Percentiles rank a stretch among this genome's conserved stretches.
Evolutionary conservation across 2,113 vertebrate genomes (phyloP).

Genomic region (Orycteropus afer): DNA sequence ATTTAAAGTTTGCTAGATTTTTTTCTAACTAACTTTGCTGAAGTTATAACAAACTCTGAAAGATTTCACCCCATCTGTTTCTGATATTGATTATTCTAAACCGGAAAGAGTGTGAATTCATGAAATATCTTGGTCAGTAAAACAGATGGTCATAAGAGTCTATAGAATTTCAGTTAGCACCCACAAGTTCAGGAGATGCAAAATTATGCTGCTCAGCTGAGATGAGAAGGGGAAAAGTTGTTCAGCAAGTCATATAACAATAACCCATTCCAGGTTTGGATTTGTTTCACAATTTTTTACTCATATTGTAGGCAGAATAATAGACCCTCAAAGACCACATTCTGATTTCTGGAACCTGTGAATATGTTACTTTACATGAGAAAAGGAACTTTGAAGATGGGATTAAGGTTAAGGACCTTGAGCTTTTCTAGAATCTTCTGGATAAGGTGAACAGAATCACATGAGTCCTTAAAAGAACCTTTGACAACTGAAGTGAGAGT

Average conservation of each 20-base stretch:
- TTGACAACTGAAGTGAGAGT: neutral
- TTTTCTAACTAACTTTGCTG: slow-evolving; percentile 63
- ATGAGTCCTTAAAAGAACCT: neutral
- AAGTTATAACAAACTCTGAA: slow-evolving; percentile 63
- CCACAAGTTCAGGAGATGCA: slow-evolving; percentile 59
- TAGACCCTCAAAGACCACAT: neutral
- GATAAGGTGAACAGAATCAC: neutral
- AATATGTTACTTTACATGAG: neutral
- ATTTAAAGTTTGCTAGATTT: slow-evolving; percentile 70
- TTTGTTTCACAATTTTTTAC: neutral
- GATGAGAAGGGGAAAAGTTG: slow-evolving; percentile 53
- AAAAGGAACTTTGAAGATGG: neutral
- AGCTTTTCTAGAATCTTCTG: neutral
- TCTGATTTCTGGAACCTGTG: slow-evolving; percentile 4
- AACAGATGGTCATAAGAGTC: slow-evolving; percentile 72
- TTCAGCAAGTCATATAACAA: slow-evolving; percentile 53
- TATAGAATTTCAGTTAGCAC: slow-evolving; percentile 72
- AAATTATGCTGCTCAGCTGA: slow-evolving; percentile 55
- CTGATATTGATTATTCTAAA: slow-evolving; percentile 77
- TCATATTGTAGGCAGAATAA: slow-evolving; percentile 24
- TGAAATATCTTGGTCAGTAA: slow-evolving; percentile 78
- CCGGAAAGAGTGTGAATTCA: slow-evolving; percentile 77
- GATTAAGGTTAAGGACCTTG: neutral
- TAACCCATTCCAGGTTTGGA: slow-evolving; percentile 21
- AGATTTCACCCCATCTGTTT: slow-evolving; percentile 80